phyloP scores from a whole-genome alignment of 2,113 vertebrate species.

The Pogonocichla stellata region DNA sequence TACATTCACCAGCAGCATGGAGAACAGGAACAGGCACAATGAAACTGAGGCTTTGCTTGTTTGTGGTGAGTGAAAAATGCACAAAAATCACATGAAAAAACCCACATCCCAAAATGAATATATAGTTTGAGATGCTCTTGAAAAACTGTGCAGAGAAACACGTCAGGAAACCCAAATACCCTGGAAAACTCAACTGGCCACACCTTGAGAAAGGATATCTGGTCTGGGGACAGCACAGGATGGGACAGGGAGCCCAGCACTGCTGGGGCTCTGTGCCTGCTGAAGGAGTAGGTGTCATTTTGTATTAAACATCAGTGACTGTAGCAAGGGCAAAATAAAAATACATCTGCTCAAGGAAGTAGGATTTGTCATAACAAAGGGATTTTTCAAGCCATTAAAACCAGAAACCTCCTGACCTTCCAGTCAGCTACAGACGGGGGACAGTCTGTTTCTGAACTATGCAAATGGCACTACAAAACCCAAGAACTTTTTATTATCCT shows the following conservation, averaged over 20 bases:
- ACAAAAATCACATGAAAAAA: background rate
- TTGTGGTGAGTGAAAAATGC: background rate
- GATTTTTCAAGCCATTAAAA: constrained; percentile 38
- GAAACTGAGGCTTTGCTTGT: background rate
- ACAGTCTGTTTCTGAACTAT: constrained; percentile 46
- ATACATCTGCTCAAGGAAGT: background rate
- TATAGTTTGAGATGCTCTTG: rapidly evolving
- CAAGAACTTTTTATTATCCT: constrained; percentile 36
- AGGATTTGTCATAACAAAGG: constrained; percentile 35
- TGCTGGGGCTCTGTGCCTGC: background rate
- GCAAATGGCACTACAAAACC: constrained; percentile 29
- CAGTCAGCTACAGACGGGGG: background rate
- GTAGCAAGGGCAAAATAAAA: constrained; percentile 26
- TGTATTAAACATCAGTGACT: background rate
- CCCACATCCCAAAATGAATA: rapidly evolving
- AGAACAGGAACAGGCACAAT: too few species aligned
- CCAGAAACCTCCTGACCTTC: constrained; percentile 24
- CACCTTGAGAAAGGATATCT: background rate
- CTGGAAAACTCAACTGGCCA: background rate
- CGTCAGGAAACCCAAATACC: rapidly evolving
- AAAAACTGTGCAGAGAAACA: background rate
- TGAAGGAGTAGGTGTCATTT: background rate
- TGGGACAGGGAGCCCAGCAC: background rate
- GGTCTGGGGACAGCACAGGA: rapidly evolving
- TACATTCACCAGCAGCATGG: rapidly evolving